Evolutionary conservation across 2,113 vertebrate genomes (phyloP), one percentile per base, ranked within the genome.

Genomic region (Toxotes chatareus): DNA sequence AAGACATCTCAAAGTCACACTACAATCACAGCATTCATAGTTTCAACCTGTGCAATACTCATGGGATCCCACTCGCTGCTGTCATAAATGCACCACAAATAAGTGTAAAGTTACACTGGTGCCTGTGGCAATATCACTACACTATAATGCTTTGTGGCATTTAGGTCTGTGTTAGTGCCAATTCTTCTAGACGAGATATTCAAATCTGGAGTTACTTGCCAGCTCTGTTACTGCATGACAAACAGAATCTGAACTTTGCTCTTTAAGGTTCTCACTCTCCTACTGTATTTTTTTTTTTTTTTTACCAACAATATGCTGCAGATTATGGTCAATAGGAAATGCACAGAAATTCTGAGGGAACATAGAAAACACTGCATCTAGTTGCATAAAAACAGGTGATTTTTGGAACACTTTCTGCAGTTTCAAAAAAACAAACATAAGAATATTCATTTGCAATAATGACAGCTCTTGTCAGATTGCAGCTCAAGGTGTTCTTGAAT

Each of bases 81-180:
- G 49, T 75, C 40, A 66, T 32, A 59, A 69, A 73, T 46, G n/a
- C 49, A 27, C 19, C 62, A 38, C 57, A 9, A 57, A 56, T 47
- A 57, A 67, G 69, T 47, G 55, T 40, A 77, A 73, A 51, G 46
- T 67, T 57, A 67, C 64, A 62, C 21, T 80, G 40, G 61, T 62
- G 74, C 60, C 73, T 47, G 11, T 47, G 64, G 68, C 74, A 49
- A n/a, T 32, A 23, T 47, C 11, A 31, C 19, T 60, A 16, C 62
- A 64, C 36, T 19, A 42, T 61, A 44, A 83, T 59, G 47, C 85
- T 76, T 32, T 75, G 53, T 65, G 56, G 47, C 73, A 59, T 51
- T 23, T 7, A 27, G 53, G 34, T 17, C 44, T 63, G 7, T 49
- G 61, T 46, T 65, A 34, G 65, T 63, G 5, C n/a, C 66, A 60